Conservation (phyloP, 2,888 invertebrate species). For the Hemithea aestivaria region DNA sequence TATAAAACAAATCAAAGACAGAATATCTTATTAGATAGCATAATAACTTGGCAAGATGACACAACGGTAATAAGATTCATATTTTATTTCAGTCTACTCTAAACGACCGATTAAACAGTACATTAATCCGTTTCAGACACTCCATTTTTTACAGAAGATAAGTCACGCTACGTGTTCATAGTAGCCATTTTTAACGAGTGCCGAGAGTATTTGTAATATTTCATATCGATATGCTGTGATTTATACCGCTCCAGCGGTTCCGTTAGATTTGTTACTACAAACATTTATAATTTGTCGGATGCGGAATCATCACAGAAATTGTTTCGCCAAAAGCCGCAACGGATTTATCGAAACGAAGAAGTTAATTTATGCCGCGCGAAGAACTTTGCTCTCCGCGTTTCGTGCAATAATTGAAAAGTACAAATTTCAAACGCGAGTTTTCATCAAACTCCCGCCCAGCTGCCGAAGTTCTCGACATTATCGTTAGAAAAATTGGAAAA, state of each 20-base stretch:
- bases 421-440: conserved; percentile 46
- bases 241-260: conserved; percentile 39
- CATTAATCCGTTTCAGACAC: conserved; percentile 33
- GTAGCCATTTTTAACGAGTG: conserved; percentile 43
- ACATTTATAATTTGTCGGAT: conserved; percentile 32
- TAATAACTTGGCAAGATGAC: conserved; percentile 7
- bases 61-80: conserved; percentile 6
- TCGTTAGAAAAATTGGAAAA: conserved; percentile 53
- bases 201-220: conserved; percentile 41
- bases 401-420: conserved; percentile 58
- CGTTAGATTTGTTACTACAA: conserved; percentile 33
- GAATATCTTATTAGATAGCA: not conserved
- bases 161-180: conserved; percentile 40
- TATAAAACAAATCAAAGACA: not conserved
- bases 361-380: conserved; percentile 50
- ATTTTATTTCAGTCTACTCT: conserved; percentile 9
- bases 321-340: conserved; percentile 40
- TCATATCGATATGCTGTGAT: conserved; percentile 48
- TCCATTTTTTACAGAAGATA: conserved; percentile 43
- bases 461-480: conserved; percentile 49
- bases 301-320: conserved; percentile 38
- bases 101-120: conserved; percentile 14
- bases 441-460: conserved; percentile 34
- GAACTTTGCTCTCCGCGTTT: conserved; percentile 47
- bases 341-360: conserved; percentile 49